Conservation (phyloP, 2,888 invertebrate genomes). For the Griposia aprilina region DNA sequence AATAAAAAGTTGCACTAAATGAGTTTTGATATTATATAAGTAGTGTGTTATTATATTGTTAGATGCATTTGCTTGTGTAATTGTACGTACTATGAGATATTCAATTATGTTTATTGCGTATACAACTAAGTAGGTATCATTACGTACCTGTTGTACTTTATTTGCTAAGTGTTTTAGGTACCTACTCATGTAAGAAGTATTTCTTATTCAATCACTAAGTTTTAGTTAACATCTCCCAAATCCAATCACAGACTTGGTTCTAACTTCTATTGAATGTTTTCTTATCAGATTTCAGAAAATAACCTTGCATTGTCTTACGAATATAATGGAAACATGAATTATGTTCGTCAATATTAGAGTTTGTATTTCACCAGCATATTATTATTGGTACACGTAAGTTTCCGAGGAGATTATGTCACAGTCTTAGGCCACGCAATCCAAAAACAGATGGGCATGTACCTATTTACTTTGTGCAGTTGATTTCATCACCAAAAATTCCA, state of each 20-base stretch:
- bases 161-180: not conserved
- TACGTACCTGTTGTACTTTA: not conserved
- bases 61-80: constrained; percentile 6
- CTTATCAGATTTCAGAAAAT: constrained; percentile 42
- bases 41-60: constrained; percentile 27
- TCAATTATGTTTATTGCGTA: not conserved
- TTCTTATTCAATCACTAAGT: not conserved
- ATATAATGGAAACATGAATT: constrained; percentile 31
- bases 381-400: not conserved
- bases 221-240: constrained; percentile 9
- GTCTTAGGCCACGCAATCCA: not conserved
- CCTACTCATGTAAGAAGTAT: not conserved
- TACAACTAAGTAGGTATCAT: not conserved
- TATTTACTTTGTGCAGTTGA: not conserved
- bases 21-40: constrained; percentile 29
- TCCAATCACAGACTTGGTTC: constrained; percentile 13
- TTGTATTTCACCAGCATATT: constrained; percentile 4
- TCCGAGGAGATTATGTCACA: not conserved
- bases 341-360: constrained; percentile 37
- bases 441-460: not conserved
- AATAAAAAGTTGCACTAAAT: constrained; percentile 64
- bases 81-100: constrained; percentile 5
- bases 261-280: constrained; percentile 17
- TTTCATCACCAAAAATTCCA: not conserved
- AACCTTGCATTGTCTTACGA: constrained; percentile 49